Evolutionary conservation across 2,888 invertebrate species (phyloP), one percentile per base, ranked within the genome.

Genomic region (Ophion obscuratus): DNA sequence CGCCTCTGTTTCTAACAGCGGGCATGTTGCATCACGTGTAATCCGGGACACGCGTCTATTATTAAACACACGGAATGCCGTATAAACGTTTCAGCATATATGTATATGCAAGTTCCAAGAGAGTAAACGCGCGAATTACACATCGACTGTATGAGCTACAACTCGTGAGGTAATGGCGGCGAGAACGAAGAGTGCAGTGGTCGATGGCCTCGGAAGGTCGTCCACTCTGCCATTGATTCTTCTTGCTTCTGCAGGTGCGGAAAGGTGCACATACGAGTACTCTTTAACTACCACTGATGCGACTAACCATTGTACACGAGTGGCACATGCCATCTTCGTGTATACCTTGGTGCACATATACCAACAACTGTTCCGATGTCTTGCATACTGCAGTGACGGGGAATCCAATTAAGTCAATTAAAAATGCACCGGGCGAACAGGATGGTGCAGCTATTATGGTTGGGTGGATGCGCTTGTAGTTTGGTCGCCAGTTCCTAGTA

Each of bases 171-270:
- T 24, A 47, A 40, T 57, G 66, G 36, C 44, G 78, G 47, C 40
- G 57, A 62, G 73, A 83, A 81, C 57, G 61, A 62, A 47, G 59
- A 70, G 75, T 44, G 31, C 20, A 31, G 75, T 90, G 90, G 90
- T 91, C 90, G 89, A 88, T 90, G 90, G 88, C 91, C 90, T 90
- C 80, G 83, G 88, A 90, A 90, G 89, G 90, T 86, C 89, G 88
- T 87, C 89, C 86, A 88, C 88, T 89, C 61, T 88, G 81, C 84
- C 89, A 89, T 89, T 89, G 88, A 89, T 89, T 90, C 88, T 88
- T 89, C 77, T 70, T 80, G 17, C 2, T 1, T n/a, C 47, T n/a
- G 31, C 66, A 40, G 78, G 68, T 61, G 61, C 44, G 59, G n/a
- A 59, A 14, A 47, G 47, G 9, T 40, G n/a, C 31, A 62, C 5